phyloP scores from a whole-genome alignment of 1,140 invertebrate genomes.

The Chlorops oryzae region DNA sequence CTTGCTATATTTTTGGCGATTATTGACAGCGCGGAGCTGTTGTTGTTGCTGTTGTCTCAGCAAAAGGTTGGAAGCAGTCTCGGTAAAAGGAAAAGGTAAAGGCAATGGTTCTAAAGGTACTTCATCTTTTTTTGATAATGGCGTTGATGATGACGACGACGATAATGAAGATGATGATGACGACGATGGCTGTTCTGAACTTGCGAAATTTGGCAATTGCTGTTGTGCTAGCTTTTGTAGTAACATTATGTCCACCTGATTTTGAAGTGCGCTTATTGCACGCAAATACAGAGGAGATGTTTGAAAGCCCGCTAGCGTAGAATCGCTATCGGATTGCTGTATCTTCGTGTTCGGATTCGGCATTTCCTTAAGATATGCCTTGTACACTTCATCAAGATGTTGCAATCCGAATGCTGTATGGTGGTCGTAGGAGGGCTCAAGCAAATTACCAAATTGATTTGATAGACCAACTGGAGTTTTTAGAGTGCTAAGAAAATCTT shows the following conservation, averaged over 20 bases:
- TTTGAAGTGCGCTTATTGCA: constrained; percentile 53
- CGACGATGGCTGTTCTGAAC: constrained; percentile 4
- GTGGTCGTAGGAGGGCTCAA: constrained; percentile 29
- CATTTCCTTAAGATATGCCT: constrained; percentile 37
- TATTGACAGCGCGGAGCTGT: too few relatives aligned
- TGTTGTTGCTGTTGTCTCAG: too few relatives aligned
- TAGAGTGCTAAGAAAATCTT: constrained; percentile 51
- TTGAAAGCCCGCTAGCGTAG: constrained; percentile 26
- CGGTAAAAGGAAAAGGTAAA: too few relatives aligned
- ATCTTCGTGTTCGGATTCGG: constrained; percentile 2
- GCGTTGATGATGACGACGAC: too few relatives aligned
- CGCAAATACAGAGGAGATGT: too few relatives aligned
- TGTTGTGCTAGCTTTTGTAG: constrained; percentile 60
- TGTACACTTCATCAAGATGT: constrained; percentile 39
- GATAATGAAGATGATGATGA: too few relatives aligned
- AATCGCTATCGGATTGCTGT: background rate
- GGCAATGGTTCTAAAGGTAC: too few relatives aligned
- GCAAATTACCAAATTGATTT: constrained; percentile 28
- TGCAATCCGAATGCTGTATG: constrained; percentile 36
- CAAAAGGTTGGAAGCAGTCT: too few relatives aligned
- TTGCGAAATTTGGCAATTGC: constrained; percentile 42
- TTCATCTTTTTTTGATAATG: too few relatives aligned
- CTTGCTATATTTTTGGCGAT: too few relatives aligned
- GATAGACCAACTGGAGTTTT: constrained; percentile 46
- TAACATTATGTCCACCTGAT: constrained; percentile 58